Evolutionary conservation across 2,797 vertebrate species (phyloP), one percentile per base, ranked within the genome.

Genomic region (Pangasius larnaudii): DNA sequence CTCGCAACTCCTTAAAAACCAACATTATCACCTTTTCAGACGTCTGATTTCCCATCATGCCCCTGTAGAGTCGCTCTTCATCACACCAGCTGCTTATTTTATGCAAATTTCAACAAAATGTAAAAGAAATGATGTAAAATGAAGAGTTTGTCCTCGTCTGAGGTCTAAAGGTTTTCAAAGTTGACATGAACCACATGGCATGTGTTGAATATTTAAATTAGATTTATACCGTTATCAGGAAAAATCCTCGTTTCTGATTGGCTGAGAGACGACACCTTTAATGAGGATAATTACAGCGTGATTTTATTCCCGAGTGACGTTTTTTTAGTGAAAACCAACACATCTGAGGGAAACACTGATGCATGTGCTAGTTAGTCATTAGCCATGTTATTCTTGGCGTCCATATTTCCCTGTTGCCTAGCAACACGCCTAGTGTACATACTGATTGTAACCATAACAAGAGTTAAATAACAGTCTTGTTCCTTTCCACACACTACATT

Each of bases 1-100:
- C 92, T 93, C 93, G 92, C 93, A 91, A 90, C 94, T 93, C 95
- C 65, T 71, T 94, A 94, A 96, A 96, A 71, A 53, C 46, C 65
- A 84, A 11, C 65, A 71, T 84, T 69, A 84, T 84, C 63, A 49
- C 63, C 63, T 51, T 82, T 53, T 69, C 46, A 53, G 63, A 53
- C 22, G 10, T 13, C 5, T 69, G 65, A 84, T 84, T 71, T 51
- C 63, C 61, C 46, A 84, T 36, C 36, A 71, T 84, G 83, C 83
- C 49, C 80, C 39, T 83, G 46, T 27, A 30, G 77, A 33, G 51
- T 22, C 79, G 22, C 3, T 27, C 83, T 69, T 69, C 82, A 69
- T 53, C 42, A 53, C 82, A 33, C 42, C 63, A 14, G 82, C 82
- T 33, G 63, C 39, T 71, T 27, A 53, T 84, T 71, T 84, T 27